Evolutionary conservation across 2,113 vertebrate genomes (phyloP).

Genomic region (Syngnathoides biaculeatus): DNA sequence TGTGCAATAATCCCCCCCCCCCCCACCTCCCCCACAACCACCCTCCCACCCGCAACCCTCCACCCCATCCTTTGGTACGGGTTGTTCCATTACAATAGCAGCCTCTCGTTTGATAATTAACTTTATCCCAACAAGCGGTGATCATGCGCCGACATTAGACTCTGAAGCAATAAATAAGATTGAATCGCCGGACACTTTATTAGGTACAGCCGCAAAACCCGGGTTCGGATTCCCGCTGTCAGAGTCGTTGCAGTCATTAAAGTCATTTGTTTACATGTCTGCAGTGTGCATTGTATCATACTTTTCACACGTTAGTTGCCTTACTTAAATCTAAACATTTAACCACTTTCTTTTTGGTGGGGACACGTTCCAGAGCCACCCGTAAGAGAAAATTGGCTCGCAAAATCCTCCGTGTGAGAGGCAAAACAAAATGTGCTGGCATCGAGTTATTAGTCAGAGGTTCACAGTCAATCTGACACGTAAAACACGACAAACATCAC

Average conservation of each 20-base stretch:
- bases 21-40: constrained; percentile 18
- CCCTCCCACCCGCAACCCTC: constrained; percentile 2
- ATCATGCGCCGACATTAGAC: constrained; percentile 57
- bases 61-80: constrained; percentile 66
- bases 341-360: too few relatives aligned
- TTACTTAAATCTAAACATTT: neutral
- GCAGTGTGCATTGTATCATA: neutral
- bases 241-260: neutral
- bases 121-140: constrained; percentile 70
- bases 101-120: constrained; percentile 80
- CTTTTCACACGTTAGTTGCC: neutral
- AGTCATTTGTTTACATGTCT: neutral
- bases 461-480: neutral
- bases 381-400: too few relatives aligned
- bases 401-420: too few relatives aligned
- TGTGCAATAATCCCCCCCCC: constrained; percentile 12
- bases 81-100: constrained; percentile 81
- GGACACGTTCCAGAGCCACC: too few relatives aligned
- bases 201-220: neutral
- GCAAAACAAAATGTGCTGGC: neutral
- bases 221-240: neutral
- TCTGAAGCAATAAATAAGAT: constrained; percentile 2
- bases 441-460: neutral
- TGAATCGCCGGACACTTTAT: neutral
- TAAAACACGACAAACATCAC: neutral